A percentile compares a stretch with the other conserved stretches of the same genome.
These are phyloP conservation scores for Microcebus jonahi DNA, from an alignment of 2,113 vertebrate species.

Conservation along the genomic window DNA sequence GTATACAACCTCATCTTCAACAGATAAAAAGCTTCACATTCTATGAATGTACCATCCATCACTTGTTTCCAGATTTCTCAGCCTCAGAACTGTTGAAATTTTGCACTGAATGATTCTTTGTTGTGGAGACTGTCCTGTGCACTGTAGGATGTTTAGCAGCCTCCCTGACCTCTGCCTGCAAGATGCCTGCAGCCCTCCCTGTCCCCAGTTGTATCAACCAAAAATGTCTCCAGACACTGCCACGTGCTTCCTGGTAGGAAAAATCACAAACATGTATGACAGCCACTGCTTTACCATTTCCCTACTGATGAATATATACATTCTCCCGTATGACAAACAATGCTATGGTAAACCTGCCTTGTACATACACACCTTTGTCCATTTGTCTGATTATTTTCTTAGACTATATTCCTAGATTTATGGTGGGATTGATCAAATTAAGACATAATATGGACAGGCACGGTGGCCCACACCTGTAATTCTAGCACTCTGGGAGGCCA, in stretches of 20 bases:
- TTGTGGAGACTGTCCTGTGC: too few relatives aligned
- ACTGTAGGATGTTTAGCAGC: too few relatives aligned
- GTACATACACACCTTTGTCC: background rate
- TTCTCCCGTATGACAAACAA: background rate
- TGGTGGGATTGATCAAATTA: too few relatives aligned
- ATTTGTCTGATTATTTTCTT: background rate
- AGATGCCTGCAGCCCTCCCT: background rate
- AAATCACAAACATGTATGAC: background rate
- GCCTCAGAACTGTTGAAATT: background rate
- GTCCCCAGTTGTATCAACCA: too few relatives aligned
- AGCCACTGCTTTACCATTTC: background rate
- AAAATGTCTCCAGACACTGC: background rate
- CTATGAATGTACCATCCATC: background rate
- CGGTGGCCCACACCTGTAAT: too few relatives aligned
- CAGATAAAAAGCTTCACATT: background rate
- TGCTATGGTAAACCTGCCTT: background rate
- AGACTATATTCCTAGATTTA: background rate
- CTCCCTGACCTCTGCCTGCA: background rate
- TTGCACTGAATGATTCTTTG: background rate
- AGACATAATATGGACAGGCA: too few relatives aligned
- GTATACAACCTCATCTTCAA: background rate
- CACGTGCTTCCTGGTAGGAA: background rate
- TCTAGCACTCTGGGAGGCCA: too few relatives aligned
- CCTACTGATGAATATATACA: background rate
- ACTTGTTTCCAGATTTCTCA: conserved; percentile 15